Base-by-base conservation (phyloP, 2,888 invertebrate genomes). In the Invenusta paracnida region DNA sequence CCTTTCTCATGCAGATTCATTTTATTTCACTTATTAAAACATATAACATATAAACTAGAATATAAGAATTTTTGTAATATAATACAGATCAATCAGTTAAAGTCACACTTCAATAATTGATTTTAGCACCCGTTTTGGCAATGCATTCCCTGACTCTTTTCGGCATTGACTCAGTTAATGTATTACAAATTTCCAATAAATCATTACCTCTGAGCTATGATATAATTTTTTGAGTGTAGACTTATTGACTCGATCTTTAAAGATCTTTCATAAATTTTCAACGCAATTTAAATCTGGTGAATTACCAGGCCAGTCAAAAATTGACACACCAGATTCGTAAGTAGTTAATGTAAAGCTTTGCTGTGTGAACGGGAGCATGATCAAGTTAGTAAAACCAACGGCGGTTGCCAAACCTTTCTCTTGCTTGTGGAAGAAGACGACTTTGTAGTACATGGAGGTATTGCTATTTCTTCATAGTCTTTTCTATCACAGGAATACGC, bases 221-320 rank as follows among this genome's bases (percentile, higher is more conserved):
- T 17, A 48, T 48, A 5, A 48, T 48, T 48, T 48, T 17, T 48
- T 48, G 48, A 48, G 48, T 48, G 48, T 17, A 5, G 48, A 48
- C 48, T 48, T 48, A 48, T 48, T 48, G 48, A 48, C 48, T 48
- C 48, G 48, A 48, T 48, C 48, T 48, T 48, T 48, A 88, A 93
- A 93, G 87, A 90, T 91, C 73, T 90, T 79, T 30, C 67, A 92
- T 5, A 27, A 86, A 67, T 11, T 88, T 87, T 84, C 83, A 86
- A 48, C 87, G 86, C 81, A 88, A 87, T 81, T 79, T 29, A 1
- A 48, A 48, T 48, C 48, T 48, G 48, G 48, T 17, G 48, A 48
- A 48, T 48, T 48, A 17, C 48, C 48, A 48, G 48, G 48, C 48
- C 48, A 48, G 48, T 48, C 48, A 48, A 48, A 17, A 48, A 48